phyloP scores from a whole-genome alignment of 2,797 vertebrate species.

The Pangasius larnaudii region DNA sequence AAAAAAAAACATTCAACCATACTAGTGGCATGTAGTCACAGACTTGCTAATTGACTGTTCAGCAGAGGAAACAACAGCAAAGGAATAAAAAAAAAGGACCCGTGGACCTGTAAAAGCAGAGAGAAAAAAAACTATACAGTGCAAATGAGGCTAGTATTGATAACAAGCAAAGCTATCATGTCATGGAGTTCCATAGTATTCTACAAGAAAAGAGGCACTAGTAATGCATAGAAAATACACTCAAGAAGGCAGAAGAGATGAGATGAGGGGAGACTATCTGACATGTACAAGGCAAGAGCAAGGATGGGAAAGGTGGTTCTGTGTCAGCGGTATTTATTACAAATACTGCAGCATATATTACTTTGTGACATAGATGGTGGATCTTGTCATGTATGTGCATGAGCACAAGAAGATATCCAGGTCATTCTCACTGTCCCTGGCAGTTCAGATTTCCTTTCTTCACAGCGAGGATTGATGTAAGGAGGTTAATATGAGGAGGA shows the following conservation, averaged over 20 bases:
- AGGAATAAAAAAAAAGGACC: neutral
- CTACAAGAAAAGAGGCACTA: neutral
- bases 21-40: neutral
- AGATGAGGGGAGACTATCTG: neutral
- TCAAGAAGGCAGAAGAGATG: neutral
- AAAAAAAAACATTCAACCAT: neutral
- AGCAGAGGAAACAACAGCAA: neutral
- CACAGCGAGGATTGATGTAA: neutral
- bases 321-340: neutral
- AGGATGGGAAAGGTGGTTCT: too few species aligned
- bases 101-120: neutral
- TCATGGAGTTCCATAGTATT: neutral
- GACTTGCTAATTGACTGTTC: too few species aligned
- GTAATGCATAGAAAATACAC: neutral
- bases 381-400: neutral
- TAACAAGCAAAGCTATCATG: neutral
- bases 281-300: neutral
- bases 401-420: neutral
- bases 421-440: neutral
- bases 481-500: neutral
- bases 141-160: neutral
- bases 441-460: neutral
- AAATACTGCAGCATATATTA: neutral
- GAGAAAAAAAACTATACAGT: too few species aligned
- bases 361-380: neutral